Evolutionary conservation across 2,888 invertebrate genomes (phyloP).

Genomic region (Amphipoea lucens): DNA sequence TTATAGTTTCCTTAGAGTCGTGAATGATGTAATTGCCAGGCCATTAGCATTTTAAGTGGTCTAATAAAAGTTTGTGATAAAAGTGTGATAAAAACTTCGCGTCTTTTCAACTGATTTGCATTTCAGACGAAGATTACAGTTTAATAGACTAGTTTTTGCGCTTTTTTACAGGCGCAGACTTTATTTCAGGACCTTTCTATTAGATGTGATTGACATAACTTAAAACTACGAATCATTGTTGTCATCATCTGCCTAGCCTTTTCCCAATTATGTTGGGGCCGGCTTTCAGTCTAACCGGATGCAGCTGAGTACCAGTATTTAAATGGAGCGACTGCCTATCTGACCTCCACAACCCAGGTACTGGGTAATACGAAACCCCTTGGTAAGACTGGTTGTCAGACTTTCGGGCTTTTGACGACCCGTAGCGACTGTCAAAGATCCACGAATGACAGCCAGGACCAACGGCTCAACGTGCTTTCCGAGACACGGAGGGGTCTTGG

Average conservation of each 20-base stretch:
- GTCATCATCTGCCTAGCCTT: background rate
- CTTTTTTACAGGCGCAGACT: background rate
- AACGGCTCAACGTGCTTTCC: too few species aligned
- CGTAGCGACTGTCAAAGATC: too few species aligned
- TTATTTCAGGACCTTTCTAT: background rate
- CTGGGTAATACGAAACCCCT: too few species aligned
- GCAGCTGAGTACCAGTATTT: too few species aligned
- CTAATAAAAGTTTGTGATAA: constrained; percentile 68
- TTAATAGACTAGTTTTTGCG: constrained; percentile 33
- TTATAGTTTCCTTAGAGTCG: constrained; percentile 54
- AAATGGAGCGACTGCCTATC: too few species aligned
- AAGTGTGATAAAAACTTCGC: constrained; percentile 59
- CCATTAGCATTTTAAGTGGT: constrained; percentile 71
- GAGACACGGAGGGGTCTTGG: too few species aligned
- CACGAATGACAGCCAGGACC: too few species aligned
- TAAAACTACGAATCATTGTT: background rate
- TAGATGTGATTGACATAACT: background rate
- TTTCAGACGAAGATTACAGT: constrained; percentile 44
- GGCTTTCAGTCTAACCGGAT: too few species aligned
- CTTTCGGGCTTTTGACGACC: too few species aligned
- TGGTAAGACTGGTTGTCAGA: too few species aligned
- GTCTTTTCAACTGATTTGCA: constrained; percentile 59
- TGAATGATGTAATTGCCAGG: constrained; percentile 48
- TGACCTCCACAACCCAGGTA: too few species aligned
- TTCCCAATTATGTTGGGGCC: too few species aligned